Base-by-base conservation (phyloP, 2,888 invertebrate genomes). In the Cosmia pyralina region DNA sequence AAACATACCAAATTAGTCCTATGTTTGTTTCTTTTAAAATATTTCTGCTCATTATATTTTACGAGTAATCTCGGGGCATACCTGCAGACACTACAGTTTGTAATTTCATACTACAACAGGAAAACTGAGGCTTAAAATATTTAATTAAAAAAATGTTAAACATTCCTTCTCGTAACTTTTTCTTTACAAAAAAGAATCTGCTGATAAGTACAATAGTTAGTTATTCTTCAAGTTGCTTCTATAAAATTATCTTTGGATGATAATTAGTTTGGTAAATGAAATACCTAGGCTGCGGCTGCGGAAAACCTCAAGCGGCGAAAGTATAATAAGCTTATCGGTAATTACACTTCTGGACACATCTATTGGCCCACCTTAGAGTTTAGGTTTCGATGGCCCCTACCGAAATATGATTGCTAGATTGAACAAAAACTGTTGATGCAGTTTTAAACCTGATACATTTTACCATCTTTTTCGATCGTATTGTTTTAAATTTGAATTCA, bases 131-230 rank as follows among this genome's bases (percentile, higher is more conserved):
- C 63, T 66, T 44, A 34, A 66, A 74, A 72, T 70, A 70, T 77
- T 81, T 81, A 74, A 81, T 81, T 75, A 64, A 77, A 81, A 81
- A 71, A 60, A n/a, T n/a, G n/a, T n/a, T n/a, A n/a, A 67, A 53
- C 44, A 15, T 59, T 63, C 41, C n/a, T 38, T 19, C 44, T 44
- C 59, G 46, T 34, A 53, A 59, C 63, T 57, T 63, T 58, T 52
- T 80, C 28, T 60, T 50, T 46, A 19, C 4, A 46, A 11, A 69
- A 60, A 75, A 50, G n/a, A 38, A 50, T 19, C 6, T 28, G n/a
- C 8, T 66, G 38, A 55, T 70, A 69, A 58, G n/a, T 63, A 52
- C 13, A 22, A 11, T 41, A 4, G 52, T 52, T n/a, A 38, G 62
- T 13, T 58, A 63, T 28, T 67, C 53, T 17, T n/a, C 2, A 28